Percentiles rank a stretch among this genome's conserved stretches.
Evolutionary conservation across 37 sponge, comb jelly and placozoan species (phyloP).

Genomic region (Petrosia ficiformis): DNA sequence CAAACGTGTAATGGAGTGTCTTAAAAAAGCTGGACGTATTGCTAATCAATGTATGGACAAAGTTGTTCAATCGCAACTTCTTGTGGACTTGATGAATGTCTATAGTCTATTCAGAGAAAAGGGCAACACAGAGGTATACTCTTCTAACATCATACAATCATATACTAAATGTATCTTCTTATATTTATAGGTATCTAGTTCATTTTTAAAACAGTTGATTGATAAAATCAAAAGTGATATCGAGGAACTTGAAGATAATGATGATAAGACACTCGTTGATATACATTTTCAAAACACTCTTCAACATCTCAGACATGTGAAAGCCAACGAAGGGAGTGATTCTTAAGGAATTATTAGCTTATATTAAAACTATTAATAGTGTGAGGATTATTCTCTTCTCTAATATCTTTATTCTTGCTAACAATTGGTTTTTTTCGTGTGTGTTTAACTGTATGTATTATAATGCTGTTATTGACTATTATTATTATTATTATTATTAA

Average conservation of each 20-base stretch:
- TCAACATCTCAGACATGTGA: slow-evolving; percentile 60
- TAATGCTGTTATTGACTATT: no score
- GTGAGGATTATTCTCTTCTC: no score
- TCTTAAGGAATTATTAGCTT: no score
- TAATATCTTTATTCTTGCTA: no score
- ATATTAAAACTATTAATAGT: no score
- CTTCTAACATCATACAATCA: neutral
- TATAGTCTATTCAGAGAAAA: slow-evolving; percentile 91
- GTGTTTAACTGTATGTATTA: no score
- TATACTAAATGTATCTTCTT: neutral
- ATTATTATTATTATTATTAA: no score
- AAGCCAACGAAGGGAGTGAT: no score
- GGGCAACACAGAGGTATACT: slow-evolving; percentile 72
- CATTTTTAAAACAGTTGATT: slow-evolving; percentile 71
- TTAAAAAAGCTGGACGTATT: slow-evolving; percentile 91
- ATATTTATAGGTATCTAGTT: neutral
- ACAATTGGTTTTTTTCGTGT: slow-evolving; percentile 11
- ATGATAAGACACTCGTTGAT: slow-evolving; percentile 69
- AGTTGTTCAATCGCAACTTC: slow-evolving; percentile 87
- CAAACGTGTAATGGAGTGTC: slow-evolving; percentile 91
- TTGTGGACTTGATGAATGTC: slow-evolving; percentile 88
- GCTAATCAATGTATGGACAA: slow-evolving; percentile 98
- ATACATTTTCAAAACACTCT: slow-evolving; percentile 90
- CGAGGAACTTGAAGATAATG: slow-evolving; percentile 57
- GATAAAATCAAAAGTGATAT: slow-evolving; percentile 85